Base-by-base conservation (phyloP, 2,797 vertebrate species). In the Pachyuromys duprasi region DNA sequence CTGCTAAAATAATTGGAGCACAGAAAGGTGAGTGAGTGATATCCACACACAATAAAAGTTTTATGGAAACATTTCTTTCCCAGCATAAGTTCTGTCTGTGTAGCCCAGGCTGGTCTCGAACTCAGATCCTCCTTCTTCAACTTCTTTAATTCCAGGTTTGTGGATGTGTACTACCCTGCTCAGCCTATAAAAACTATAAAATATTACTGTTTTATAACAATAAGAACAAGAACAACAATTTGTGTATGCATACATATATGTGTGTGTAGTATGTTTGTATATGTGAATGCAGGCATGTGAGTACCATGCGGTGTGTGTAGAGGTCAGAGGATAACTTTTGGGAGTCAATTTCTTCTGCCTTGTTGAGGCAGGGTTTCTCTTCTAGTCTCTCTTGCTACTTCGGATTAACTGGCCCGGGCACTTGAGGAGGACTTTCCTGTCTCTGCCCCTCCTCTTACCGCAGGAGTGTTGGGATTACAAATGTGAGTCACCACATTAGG, bases 1-100 rank as follows among this genome's bases (percentile, higher is more conserved):
- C 57, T 89, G 24, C 12, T 63, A 65, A 95, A 92, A 86, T 74
- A 62, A 92, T 45, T 86, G 42, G 78, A 70, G 36, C 45, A 49
- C 36, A 75, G 18, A 75, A 86, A 78, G 82, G 28, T 69, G 79
- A 83, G 60, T 42, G 53, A 86, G 31, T 24, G 76, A 69, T 70
- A 24, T 8, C 36, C 15, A 15, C 63, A 36, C 72, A 14, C 33
- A 20, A 74, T 53, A 15, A 1, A 62, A 33, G 17, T 91, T 90
- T 89, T 62, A 55, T 36, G n/a, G 65, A 57, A 49, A 80, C 5
- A 22, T 7, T 60, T 93, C 76, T 94, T 79, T 42, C 8, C 13
- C 28, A 76, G 12, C 45, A 11, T 42, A 89, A 75, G 36, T 22
- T 42, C 20, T 62, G 7, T 88, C 69, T 60, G 36, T 45, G 28